Evolutionary conservation across 1,140 invertebrate genomes (phyloP), one percentile per base, ranked within the genome.

Genomic region (Pararge aegeria): DNA sequence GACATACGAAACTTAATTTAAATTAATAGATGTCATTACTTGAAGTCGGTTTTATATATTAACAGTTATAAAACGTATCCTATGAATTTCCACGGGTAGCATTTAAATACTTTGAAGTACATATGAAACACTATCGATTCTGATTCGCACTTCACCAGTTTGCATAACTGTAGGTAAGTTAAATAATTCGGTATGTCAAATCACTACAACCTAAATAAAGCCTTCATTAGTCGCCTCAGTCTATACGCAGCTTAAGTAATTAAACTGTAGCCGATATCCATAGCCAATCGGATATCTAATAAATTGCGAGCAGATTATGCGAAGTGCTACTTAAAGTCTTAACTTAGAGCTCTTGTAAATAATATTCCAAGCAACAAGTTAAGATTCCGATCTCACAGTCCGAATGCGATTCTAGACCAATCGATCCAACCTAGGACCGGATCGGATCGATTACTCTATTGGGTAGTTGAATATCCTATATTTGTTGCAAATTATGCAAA

Each of bases 351-450:
- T 34, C 30, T 46, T 46, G 42, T 16, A 49, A 34, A 51, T 51
- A 37, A 30, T 30, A 51, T 34, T 37, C 49, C 19, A 50, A 49
- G 55, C 55, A 57, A 57, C 55, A 57, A 57, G 55, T 57, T 49
- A 37, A 42, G 49, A 30, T 59, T 63, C 64, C 63, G 63, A 70
- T 71, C 74, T 68, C 70, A 58, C 67, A 51, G 67, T 76, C 75
- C 73, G 71, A 74, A 71, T 66, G 66, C 64, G 63, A 69, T 78
- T 74, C 72, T 73, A 18, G 48, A 50, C 38, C 49, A 51, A 51
- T 51, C 30, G 49, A 51, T 82, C 79, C 75, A 46, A 46, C 66
- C 61, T 34, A 16, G 20, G 18, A 46, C 16, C 42, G 42, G 42
- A 12, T 46, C 10, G 2, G 4, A 20, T 46, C 42, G 42, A 46